phyloP scores from a whole-genome alignment of 2,797 vertebrate genomes.

The Alfaro cultratus region DNA sequence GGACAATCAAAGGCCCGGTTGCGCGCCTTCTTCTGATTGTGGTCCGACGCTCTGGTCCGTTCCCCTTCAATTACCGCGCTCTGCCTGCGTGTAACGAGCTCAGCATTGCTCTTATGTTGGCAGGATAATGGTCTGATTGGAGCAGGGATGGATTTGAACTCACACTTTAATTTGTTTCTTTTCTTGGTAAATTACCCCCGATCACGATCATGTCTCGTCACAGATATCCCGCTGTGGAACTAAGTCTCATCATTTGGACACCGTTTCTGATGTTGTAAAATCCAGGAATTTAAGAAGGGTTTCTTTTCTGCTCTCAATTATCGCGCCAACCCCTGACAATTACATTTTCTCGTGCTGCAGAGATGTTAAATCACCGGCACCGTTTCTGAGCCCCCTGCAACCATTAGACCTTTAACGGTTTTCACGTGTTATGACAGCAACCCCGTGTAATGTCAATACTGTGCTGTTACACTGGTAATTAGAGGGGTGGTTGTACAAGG shows the following conservation, averaged over 20 bases:
- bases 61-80: slow-evolving; percentile 62
- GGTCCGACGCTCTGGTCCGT: slow-evolving; percentile 45
- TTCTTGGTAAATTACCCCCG: slow-evolving; percentile 33
- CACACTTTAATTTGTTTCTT: slow-evolving; percentile 43
- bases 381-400: slow-evolving; percentile 23
- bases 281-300: slow-evolving; percentile 9
- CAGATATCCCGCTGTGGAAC: slow-evolving; percentile 24
- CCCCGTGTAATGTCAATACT: slow-evolving; percentile 67
- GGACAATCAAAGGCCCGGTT: slow-evolving; percentile 61
- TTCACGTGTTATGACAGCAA: slow-evolving; percentile 66
- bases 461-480: slow-evolving; percentile 67
- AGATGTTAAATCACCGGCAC: slow-evolving; percentile 28
- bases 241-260: slow-evolving; percentile 7
- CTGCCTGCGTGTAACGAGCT: slow-evolving; percentile 59
- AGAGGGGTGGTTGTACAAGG: slow-evolving; percentile 65
- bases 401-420: slow-evolving; percentile 48
- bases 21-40: slow-evolving; percentile 60
- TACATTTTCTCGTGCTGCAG: slow-evolving; percentile 16
- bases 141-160: slow-evolving; percentile 41
- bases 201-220: slow-evolving; percentile 33
- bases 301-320: slow-evolving; percentile 4
- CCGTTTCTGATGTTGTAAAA: slow-evolving; percentile 22
- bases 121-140: slow-evolving; percentile 60
- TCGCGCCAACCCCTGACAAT: slow-evolving; percentile 23
- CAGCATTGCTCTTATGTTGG: slow-evolving; percentile 49